A percentile compares a stretch with the other conserved stretches of the same genome.
Evolutionary conservation across 1,140 invertebrate genomes (phyloP).

Genomic region (Lordiphosa clarofinis): DNA sequence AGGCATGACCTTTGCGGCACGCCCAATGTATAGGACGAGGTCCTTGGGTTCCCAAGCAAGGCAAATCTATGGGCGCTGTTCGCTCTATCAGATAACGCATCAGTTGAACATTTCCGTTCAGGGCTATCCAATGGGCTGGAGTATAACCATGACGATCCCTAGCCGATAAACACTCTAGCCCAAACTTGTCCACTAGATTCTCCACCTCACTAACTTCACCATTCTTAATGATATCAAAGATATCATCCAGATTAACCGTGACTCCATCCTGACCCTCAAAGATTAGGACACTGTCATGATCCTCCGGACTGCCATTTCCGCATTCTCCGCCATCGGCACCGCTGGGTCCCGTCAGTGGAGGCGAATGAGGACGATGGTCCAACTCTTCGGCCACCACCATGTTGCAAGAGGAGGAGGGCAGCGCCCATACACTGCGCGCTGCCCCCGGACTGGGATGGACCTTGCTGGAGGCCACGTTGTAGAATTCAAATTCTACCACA

Average conservation of each 20-base stretch:
- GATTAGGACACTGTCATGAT: conserved; percentile 68
- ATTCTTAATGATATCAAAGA: conserved; percentile 78
- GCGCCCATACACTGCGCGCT: conserved; percentile 91
- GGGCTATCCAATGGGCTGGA: conserved; percentile 93
- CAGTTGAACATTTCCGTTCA: conserved; percentile 91
- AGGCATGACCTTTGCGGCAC: conserved; percentile 90
- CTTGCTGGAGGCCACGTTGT: conserved; percentile 80
- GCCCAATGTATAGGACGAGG: conserved; percentile 96
- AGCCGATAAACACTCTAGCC: conserved; percentile 85
- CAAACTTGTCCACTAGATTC: conserved; percentile 87
- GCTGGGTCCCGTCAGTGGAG: conserved; percentile 28
- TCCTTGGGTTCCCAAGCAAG: conserved; percentile 92
- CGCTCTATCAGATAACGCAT: conserved; percentile 91
- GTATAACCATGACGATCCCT: conserved; percentile 95
- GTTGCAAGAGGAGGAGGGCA: conserved; percentile 84
- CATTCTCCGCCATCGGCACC: conserved; percentile 18
- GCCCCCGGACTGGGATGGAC: conserved; percentile 89
- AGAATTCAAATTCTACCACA: conserved; percentile 73
- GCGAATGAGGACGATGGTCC: conserved; percentile 79
- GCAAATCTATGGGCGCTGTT: conserved; percentile 90
- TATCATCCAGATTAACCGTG: conserved; percentile 79
- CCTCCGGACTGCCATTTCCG: conserved; percentile 46
- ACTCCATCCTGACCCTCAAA: conserved; percentile 78
- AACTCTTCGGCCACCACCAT: conserved; percentile 83
- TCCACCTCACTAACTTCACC: conserved; percentile 88